Conservation (phyloP, 2,888 invertebrate species). For the Tetheella fluctuosa region DNA sequence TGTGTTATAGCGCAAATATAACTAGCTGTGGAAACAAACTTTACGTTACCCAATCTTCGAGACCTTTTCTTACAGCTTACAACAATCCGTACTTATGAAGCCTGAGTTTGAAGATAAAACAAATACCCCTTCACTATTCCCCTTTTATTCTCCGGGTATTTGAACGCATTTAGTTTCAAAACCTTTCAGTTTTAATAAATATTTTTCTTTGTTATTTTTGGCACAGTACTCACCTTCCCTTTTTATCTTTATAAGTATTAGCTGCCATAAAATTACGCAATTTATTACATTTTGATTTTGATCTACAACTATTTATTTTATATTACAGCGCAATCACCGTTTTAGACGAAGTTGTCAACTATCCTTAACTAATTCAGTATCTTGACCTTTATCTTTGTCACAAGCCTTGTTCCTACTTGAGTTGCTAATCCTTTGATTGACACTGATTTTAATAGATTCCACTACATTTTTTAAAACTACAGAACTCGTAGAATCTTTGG, state of each 20-base stretch:
- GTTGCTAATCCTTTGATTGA: background rate
- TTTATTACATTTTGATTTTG: too few relatives aligned
- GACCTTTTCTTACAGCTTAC: background rate
- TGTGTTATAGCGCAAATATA: background rate
- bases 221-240: too few relatives aligned
- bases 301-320: too few relatives aligned
- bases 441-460: background rate
- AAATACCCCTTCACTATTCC: background rate
- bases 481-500: background rate
- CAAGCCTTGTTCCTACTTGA: too few relatives aligned
- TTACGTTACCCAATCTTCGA: background rate
- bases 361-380: background rate
- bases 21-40: background rate
- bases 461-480: background rate
- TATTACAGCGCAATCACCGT: too few relatives aligned
- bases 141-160: background rate
- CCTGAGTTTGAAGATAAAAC: background rate
- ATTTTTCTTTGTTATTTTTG: background rate
- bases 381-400: background rate
- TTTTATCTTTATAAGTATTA: too few relatives aligned
- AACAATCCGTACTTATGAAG: constrained; percentile 3
- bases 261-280: background rate
- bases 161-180: too few relatives aligned
- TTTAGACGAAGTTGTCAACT: too few relatives aligned
- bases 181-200: background rate